These are phyloP conservation scores for Hippocampus guttulatus DNA, from an alignment of 2,113 vertebrate species.

Conservation along the genomic window DNA sequence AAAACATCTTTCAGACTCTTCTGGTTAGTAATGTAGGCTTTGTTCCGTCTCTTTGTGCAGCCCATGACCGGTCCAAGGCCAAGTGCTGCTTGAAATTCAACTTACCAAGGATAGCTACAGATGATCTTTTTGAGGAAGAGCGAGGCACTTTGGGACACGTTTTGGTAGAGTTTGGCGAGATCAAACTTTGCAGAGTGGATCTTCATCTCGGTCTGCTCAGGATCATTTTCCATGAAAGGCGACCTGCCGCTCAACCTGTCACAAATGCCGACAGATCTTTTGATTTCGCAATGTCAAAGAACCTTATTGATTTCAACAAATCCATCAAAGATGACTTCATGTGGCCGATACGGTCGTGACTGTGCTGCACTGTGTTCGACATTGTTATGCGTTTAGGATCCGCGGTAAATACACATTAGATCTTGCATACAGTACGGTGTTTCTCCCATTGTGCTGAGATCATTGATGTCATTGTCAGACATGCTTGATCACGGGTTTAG, in stretches of 20 bases:
- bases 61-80: neutral
- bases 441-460: neutral
- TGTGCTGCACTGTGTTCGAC: too few species aligned
- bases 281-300: neutral
- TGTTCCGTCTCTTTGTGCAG: too few species aligned
- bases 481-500: neutral
- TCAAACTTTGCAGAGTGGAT: constrained; percentile 92
- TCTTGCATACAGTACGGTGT: too few species aligned
- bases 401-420: too few species aligned
- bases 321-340: too few species aligned
- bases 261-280: neutral
- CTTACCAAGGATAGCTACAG: constrained; percentile 92
- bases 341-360: too few species aligned
- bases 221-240: constrained; percentile 85
- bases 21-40: too few species aligned
- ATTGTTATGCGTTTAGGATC: too few species aligned
- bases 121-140: constrained; percentile 95
- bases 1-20: too few species aligned
- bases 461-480: neutral
- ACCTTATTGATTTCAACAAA: neutral
- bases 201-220: constrained; percentile 84
- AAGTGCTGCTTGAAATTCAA: neutral
- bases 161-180: constrained; percentile 92
- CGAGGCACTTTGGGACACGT: constrained; percentile 94
- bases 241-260: constrained; percentile 89